Evolutionary conservation across 2,797 vertebrate species (phyloP), one percentile per base, ranked within the genome.

Genomic region (Meda fulgida): DNA sequence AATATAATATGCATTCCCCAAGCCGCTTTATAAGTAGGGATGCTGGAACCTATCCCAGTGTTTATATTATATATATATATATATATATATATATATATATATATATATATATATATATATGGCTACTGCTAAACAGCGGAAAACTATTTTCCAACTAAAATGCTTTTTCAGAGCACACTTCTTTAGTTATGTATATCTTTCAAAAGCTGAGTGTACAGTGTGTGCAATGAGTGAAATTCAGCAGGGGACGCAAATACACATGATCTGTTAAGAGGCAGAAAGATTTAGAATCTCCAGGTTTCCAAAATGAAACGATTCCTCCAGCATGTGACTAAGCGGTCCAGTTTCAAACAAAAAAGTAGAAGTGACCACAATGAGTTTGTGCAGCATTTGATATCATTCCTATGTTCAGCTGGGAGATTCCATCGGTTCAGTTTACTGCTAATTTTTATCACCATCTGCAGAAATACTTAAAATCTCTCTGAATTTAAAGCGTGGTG

Each of bases 371-470:
- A 82, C 67, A 65, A 36, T 1, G 19, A 69, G 53, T 83, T 81
- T 83, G 29, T 46, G 65, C 48, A 65, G 79, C 60, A 84, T 83
- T 60, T 46, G 66, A 53, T 69, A 53, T 77, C 26, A 48, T 31
- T 51, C 29, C 73, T 75, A 53, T 19, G n/a, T 85, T 89, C 60
- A 72, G 21, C 29, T 40, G 82, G 46, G 48, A 81, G 71, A 79
- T 80, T 82, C 34, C 29, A 48, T 88, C 88, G 89, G 86, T 85
- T 82, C 66, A 60, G 70, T 76, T 84, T 63, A 65, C 75, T 29
- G 76, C 79, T 81, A 26, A 89, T 84, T 87, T 88, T 82, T 66
- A 81, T 71, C 38, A 29, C 78, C 91, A 92, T 92, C 92, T 93
- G 92, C 87, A 88, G 72, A 93, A 90, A 31, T 78, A 87, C 69